Evolutionary conservation across 2,113 vertebrate genomes (phyloP), one percentile per base, ranked within the genome.

Genomic region (Bungarus multicinctus): DNA sequence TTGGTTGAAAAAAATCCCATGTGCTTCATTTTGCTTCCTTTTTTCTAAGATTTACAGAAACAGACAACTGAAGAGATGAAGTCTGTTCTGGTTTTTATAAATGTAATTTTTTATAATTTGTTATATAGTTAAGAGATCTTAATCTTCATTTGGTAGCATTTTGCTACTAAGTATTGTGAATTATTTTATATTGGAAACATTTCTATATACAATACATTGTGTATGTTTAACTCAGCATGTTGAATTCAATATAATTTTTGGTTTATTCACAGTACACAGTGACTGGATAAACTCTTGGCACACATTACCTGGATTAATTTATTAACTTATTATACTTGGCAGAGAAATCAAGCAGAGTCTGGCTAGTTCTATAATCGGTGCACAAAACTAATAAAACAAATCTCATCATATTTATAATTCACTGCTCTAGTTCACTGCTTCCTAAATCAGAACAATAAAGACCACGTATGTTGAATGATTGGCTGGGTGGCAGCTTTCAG

Each of bases 11-110:
- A 74, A 90, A 57, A 89, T 7, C 30, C 88, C 27, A 74, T 58
- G 88, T 86, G 8, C 34, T 96, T 92, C 7, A 12, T 93, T 39
- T 88, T 85, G 69, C 1, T 93, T 23, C 1, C 52, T 93, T 93
- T 57, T 64, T 3, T 90, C 2, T 2, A 39, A n/a, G 10, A 69
- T 94, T 95, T 96, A 94, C 9, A 22, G 3, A 93, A 90, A 7
- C 53, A 12, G 0, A 90, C 3, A 87, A 50, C 18, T 86, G 18
- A 34, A 39, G 69, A 60, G 25, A 54, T 74, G 34, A 92, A 89
- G 23, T 92, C n/a, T 74, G 3, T 89, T 2, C 92, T 0, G 0
- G 0, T 20, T 93, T 93, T 39, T 8, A n/a, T 85, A 91, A 91
- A 92, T 52, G 2, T 18, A 5, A 7, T 20, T 16, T 1, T 47